Evolutionary conservation across 1,140 invertebrate genomes (phyloP).

Genomic region (Episyrphus balteatus): DNA sequence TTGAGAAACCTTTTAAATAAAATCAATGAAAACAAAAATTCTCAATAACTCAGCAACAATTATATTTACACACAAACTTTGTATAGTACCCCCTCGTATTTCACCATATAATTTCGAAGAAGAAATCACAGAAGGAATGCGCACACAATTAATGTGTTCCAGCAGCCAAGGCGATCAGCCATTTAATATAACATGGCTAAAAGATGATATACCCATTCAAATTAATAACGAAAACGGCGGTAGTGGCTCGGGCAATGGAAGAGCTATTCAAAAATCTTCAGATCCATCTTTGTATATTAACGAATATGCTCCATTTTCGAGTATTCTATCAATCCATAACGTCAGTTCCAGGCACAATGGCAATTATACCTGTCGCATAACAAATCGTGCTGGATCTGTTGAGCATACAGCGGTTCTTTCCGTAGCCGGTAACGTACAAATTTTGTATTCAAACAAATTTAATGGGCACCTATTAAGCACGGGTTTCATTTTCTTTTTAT

Average conservation of each 20-base stretch:
- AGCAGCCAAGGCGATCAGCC: constrained; percentile 65
- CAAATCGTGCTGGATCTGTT: constrained; percentile 46
- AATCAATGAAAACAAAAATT: too few species aligned
- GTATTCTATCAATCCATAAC: constrained; percentile 50
- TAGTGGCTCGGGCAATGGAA: constrained; percentile 2
- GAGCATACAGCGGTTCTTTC: constrained; percentile 50
- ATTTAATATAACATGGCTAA: constrained; percentile 56
- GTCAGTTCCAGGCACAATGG: constrained; percentile 50
- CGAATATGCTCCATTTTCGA: constrained; percentile 39
- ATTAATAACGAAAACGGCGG: not conserved
- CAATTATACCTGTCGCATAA: constrained; percentile 54
- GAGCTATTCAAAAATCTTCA: constrained; percentile 9
- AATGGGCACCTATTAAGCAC: not conserved
- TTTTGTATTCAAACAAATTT: not conserved
- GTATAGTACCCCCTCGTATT: constrained; percentile 51
- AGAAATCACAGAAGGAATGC: constrained; percentile 58
- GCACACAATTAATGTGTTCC: constrained; percentile 66
- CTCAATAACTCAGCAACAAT: too few species aligned
- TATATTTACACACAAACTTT: constrained; percentile 21
- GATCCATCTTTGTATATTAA: constrained; percentile 28
- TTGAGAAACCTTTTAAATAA: too few species aligned
- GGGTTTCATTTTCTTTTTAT: too few species aligned
- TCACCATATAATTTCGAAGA: constrained; percentile 50
- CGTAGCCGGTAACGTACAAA: constrained; percentile 47
- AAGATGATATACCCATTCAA: constrained; percentile 39